Percentiles rank a stretch among this genome's conserved stretches.
phyloP scores from a whole-genome alignment of 2,797 vertebrate species.

The Hydrocynus forskahlii region DNA sequence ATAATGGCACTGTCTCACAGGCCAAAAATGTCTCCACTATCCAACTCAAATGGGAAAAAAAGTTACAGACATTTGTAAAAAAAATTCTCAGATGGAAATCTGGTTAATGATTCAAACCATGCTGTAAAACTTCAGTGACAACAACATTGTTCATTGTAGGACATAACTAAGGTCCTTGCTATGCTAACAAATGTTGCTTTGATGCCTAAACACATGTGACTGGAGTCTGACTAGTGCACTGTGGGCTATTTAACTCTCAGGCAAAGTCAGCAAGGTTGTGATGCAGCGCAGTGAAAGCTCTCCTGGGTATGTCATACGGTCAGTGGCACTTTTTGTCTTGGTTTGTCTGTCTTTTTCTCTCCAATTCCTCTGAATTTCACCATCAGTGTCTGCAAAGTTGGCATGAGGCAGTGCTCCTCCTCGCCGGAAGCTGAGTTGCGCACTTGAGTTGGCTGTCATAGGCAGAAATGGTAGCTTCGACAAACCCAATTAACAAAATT shows the following conservation, averaged over 20 bases:
- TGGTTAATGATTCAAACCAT: not conserved
- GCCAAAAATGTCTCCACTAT: no score
- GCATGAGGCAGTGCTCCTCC: slow-evolving; percentile 72
- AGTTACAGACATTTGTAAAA: no score
- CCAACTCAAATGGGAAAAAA: no score
- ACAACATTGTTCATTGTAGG: not conserved
- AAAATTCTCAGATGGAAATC: not conserved
- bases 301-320: slow-evolving; percentile 49
- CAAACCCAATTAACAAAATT: slow-evolving; percentile 82
- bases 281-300: slow-evolving; percentile 63
- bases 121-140: not conserved
- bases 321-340: slow-evolving; percentile 44
- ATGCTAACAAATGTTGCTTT: not conserved
- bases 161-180: slow-evolving; percentile 17
- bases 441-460: slow-evolving; percentile 76
- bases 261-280: slow-evolving; percentile 36
- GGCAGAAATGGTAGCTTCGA: slow-evolving; percentile 71
- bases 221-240: not conserved
- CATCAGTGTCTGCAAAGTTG: slow-evolving; percentile 69
- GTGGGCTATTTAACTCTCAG: slow-evolving; percentile 9
- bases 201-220: not conserved
- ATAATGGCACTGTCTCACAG: not conserved
- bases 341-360: slow-evolving; percentile 59
- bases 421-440: slow-evolving; percentile 73
- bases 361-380: slow-evolving; percentile 51